Evolutionary conservation across 1,140 invertebrate genomes (phyloP), one percentile per base, ranked within the genome.

Genomic region (Drosophila busckii): DNA sequence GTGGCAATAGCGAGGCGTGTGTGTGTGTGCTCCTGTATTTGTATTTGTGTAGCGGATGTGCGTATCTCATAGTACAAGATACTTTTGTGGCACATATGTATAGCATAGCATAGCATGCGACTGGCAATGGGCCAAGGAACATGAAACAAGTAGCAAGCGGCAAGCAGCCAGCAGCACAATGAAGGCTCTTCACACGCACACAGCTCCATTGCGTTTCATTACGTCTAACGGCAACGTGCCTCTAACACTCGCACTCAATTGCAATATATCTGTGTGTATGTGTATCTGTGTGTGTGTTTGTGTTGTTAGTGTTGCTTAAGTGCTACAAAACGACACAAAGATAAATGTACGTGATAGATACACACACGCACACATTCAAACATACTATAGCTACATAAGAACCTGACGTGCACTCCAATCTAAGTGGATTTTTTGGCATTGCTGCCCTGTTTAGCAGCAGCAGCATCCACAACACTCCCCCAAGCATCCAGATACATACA

Each of bases 311-410:
- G 68, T 55, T 32, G 73, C 76, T 82, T 82, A 82, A 82, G 75
- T 82, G 75, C 75, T 70, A 52, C 75, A 69, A 75, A 82, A 73
- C 63, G 73, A 80, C 75, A 82, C 75, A 75, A 75, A 82, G 75
- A 80, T 80, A 82, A 80, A 80, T 82, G 73, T 80, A 82, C 75
- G 75, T 80, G 75, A 80, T 73, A 80, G 37, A 75, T 49, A 52
- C 32, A 44, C 10, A 41, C 32, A 49, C 16, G 13, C 12, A 32
- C 4, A 46, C 10, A 28, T 22, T 64, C 6, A 48, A n/a, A 35
- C 8, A 16, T 19, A 7, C 26, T 19, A 42, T n/a, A 49, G 29
- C 22, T 7, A 46, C 40, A 22, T 62, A 35, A 31, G 40, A 52
- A 49, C 26, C 52, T 56, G 58, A 56, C 62, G 68, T 73, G 69